phyloP scores from a whole-genome alignment of 2,797 vertebrate genomes.

The Pangasius djambal region DNA sequence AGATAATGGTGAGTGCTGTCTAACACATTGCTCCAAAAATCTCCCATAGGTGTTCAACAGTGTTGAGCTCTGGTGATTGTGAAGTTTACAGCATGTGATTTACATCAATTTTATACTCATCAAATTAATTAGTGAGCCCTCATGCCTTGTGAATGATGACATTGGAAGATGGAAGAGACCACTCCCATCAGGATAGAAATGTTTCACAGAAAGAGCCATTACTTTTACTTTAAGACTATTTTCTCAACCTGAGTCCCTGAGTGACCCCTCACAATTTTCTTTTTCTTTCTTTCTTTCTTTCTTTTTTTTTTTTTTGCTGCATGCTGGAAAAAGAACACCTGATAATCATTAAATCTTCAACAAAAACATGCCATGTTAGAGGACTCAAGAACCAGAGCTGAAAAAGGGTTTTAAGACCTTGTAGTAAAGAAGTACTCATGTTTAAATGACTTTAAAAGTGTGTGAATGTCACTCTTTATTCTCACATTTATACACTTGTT shows the following conservation, averaged over 20 bases:
- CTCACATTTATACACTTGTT: not conserved
- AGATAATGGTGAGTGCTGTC: not conserved
- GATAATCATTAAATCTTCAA: slow-evolving; percentile 20
- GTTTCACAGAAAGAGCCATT: no score
- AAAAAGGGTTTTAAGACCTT: not conserved
- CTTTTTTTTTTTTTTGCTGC: not conserved
- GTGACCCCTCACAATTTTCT: not conserved
- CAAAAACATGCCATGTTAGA: not conserved
- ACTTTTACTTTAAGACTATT: not conserved
- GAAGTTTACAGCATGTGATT: not conserved
- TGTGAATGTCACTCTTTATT: not conserved
- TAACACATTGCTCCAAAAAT: not conserved
- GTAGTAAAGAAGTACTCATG: not conserved
- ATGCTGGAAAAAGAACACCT: slow-evolving; percentile 18
- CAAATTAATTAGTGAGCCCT: not conserved
- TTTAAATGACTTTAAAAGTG: not conserved
- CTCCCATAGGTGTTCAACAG: no score
- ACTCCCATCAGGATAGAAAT: not conserved
- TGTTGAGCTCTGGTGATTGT: not conserved
- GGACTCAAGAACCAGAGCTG: not conserved
- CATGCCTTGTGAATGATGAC: not conserved
- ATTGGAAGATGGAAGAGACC: not conserved
- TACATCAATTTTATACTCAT: slow-evolving; percentile 12
- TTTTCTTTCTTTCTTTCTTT: not conserved
- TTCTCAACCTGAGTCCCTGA: not conserved